Conservation (phyloP, 2,888 invertebrate genomes). For the Drosophila greeni region DNA sequence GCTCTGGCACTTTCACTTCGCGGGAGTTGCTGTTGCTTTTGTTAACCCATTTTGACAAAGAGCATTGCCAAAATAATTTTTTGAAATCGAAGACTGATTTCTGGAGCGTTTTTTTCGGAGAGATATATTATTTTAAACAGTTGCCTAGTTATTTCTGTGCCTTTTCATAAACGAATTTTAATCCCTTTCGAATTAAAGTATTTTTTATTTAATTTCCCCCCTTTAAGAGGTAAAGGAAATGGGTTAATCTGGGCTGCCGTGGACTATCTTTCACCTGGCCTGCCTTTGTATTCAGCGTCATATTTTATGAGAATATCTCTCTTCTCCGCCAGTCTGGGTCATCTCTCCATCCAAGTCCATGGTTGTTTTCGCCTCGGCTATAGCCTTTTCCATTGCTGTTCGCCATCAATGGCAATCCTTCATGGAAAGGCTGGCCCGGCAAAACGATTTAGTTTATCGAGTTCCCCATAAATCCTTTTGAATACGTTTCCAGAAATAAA, state of each 20-base stretch:
- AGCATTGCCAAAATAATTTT: neutral
- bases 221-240: no score
- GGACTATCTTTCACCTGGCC: neutral
- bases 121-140: no score
- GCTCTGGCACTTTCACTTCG: slow-evolving; percentile 69
- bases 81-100: no score
- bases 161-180: no score
- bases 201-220: no score
- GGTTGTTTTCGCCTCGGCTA: slow-evolving; percentile 5
- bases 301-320: slow-evolving; percentile 43
- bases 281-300: slow-evolving; percentile 58
- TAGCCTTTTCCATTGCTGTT: neutral
- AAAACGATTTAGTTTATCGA: slow-evolving; percentile 20
- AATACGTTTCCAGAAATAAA: neutral
- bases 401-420: slow-evolving; percentile 37
- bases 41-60: slow-evolving; percentile 35
- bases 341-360: neutral
- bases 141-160: no score
- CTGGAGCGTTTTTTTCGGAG: no score
- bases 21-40: slow-evolving; percentile 8
- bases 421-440: slow-evolving; percentile 17
- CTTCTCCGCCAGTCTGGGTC: slow-evolving; percentile 23
- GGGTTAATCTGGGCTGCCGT: no score
- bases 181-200: no score
- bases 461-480: neutral